Percentiles rank a stretch among this genome's conserved stretches.
These are phyloP conservation scores for Drosophila peninsularis DNA, from an alignment of 2,888 invertebrate genomes.

Conservation along the genomic window DNA sequence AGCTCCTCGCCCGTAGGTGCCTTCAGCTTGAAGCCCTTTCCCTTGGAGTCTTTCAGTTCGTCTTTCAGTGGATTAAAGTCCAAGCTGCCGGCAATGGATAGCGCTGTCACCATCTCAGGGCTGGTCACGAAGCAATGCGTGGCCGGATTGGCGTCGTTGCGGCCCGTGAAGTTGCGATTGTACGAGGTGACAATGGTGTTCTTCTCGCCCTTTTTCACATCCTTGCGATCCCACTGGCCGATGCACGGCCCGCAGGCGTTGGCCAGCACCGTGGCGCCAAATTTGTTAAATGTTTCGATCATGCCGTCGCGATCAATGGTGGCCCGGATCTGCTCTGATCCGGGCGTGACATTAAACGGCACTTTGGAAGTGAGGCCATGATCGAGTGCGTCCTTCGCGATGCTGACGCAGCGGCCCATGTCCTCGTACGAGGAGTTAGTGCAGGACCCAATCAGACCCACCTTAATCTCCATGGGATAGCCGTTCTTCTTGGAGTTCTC, in stretches of 20 bases:
- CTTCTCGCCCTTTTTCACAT: slow-evolving; percentile 99
- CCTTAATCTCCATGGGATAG: slow-evolving; percentile 97
- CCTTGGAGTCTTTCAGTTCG: slow-evolving; percentile 91
- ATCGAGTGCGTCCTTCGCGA: slow-evolving; percentile 94
- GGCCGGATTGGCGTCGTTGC: slow-evolving; percentile 98
- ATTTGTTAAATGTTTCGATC: slow-evolving; percentile 92
- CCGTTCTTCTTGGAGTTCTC: slow-evolving; percentile 93
- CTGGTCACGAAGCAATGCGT: slow-evolving; percentile 98
- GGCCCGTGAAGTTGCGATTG: slow-evolving; percentile 98
- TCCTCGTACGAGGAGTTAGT: slow-evolving; percentile 99
- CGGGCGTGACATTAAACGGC: slow-evolving; percentile 98
- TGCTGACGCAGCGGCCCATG: slow-evolving; percentile 98
- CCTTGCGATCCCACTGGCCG: slow-evolving; percentile 99
- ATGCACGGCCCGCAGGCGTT: slow-evolving; percentile 99
- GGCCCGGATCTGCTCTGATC: slow-evolving; percentile 98
- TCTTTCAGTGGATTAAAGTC: slow-evolving; percentile 97
- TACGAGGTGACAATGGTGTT: slow-evolving; percentile 99
- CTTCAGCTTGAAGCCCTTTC: slow-evolving; percentile 95
- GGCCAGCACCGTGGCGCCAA: slow-evolving; percentile 97
- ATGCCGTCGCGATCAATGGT: slow-evolving; percentile 99
- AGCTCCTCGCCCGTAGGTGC: slow-evolving; percentile 95
- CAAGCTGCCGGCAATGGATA: slow-evolving; percentile 94
- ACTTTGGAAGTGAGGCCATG: slow-evolving; percentile 97
- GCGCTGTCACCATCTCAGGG: slow-evolving; percentile 97
- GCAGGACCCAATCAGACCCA: slow-evolving; percentile 98